A percentile compares a stretch with the other conserved stretches of the same genome.
phyloP scores from a whole-genome alignment of 2,797 vertebrate genomes.

The Coregonus ussuriensis region DNA sequence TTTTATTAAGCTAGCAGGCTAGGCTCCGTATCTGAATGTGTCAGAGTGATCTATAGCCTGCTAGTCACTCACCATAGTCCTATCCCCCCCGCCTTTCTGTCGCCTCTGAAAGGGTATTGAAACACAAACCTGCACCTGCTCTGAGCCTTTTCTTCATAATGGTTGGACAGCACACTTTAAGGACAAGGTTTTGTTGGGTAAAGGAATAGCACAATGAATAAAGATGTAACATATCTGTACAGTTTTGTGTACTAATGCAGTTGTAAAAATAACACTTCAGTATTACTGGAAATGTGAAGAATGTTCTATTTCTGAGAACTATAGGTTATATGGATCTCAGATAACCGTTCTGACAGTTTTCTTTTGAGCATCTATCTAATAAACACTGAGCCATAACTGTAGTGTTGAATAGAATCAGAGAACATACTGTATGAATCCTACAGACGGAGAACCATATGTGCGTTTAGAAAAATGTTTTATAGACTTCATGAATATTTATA shows the following conservation, averaged over 20 bases:
- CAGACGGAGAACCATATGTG: too few species aligned
- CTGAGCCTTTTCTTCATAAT: constrained; percentile 9
- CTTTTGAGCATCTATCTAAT: background rate
- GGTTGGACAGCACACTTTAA: background rate
- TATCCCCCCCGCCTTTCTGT: background rate
- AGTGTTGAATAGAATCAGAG: background rate
- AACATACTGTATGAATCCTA: background rate
- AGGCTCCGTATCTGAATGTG: constrained; percentile 46
- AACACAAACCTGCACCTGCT: constrained; percentile 7
- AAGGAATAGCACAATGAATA: background rate
- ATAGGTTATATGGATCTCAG: background rate
- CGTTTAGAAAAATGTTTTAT: too few species aligned
- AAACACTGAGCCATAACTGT: background rate
- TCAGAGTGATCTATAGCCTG: constrained; percentile 54
- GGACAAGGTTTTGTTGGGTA: background rate
- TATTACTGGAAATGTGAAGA: background rate
- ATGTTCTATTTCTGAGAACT: constrained; percentile 8
- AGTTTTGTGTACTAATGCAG: background rate
- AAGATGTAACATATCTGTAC: background rate
- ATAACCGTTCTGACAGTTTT: background rate
- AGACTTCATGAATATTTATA: too few species aligned
- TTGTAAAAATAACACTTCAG: background rate
- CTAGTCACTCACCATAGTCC: constrained; percentile 30
- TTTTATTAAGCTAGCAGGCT: constrained; percentile 49
- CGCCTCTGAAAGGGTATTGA: background rate